Evolutionary conservation across 2,113 vertebrate genomes (phyloP), one percentile per base, ranked within the genome.

Genomic region (Cyprinodon tularosa): DNA sequence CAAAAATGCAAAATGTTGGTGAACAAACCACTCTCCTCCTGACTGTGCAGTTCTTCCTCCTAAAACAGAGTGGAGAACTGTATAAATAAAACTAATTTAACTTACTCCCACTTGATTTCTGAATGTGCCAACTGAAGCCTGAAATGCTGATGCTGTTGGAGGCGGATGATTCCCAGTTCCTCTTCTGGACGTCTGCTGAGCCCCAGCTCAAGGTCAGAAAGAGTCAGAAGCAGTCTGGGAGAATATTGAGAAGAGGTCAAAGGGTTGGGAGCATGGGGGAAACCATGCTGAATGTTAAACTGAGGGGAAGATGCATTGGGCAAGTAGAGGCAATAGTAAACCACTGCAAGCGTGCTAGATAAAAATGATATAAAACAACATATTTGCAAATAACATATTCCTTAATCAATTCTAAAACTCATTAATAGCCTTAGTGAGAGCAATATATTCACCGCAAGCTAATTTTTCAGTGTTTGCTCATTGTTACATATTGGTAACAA

Each of bases 211-310:
- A 89, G 89, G 86, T 90, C 78, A 78, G 74, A 72, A 47, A 61
- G 82, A 90, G 83, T 79, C 84, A 71, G 66, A n/a, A 44, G 50
- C 45, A 62, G 77, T 68, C 74, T 83, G 70, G 84, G 82, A 87
- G 77, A 71, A 71, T 73, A 72, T 81, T 82, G 67, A 59, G 76
- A 84, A 57, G 62, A 61, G 79, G 83, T 85, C 80, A 84, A 72
- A 80, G 74, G 76, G 80, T 80, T 50, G 5, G 37, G 70, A 82
- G 81, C 81, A 68, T 48, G 39, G 85, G 89, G 77, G 71, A 78
- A 89, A 76, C 74, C 64, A 50, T 86, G 69, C 80, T 87, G 92
- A 93, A 91, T 92, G 88, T 91, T 88, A 93, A 93, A 87, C 78
- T 78, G 77, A 90, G 74, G 74, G 78, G 77, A 80, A 78, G 70